Conservation (phyloP, 2,797 vertebrate species). For the Helostoma temminkii region DNA sequence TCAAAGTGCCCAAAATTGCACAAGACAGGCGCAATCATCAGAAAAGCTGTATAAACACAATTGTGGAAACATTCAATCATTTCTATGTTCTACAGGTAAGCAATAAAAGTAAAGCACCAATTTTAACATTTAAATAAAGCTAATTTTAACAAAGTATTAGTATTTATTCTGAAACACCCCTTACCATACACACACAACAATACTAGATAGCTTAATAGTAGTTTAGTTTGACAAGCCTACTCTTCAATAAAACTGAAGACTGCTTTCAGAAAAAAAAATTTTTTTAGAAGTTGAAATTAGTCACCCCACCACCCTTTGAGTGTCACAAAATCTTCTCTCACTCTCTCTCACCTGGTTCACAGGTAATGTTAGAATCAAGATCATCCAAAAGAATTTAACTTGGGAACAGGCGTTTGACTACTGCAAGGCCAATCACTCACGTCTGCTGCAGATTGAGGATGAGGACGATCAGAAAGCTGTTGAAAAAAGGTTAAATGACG, state of each 20-base stretch:
- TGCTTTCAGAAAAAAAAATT: no score
- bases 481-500: rapidly evolving
- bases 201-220: not conserved
- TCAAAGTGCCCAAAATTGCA: not conserved
- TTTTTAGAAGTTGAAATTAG: no score
- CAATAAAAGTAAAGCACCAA: not conserved
- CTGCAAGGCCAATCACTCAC: rapidly evolving
- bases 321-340: not conserved
- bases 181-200: not conserved
- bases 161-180: not conserved
- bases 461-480: not conserved
- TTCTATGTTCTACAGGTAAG: conserved; percentile 55
- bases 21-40: no score
- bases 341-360: conserved; percentile 13
- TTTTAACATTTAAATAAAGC: not conserved
- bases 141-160: not conserved
- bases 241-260: no score
- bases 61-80: rapidly evolving
- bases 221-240: no score
- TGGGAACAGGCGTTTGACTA: conserved; percentile 65
- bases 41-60: no score
- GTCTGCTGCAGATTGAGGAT: conserved; percentile 58
- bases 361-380: conserved; percentile 53
- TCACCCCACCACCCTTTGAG: no score
- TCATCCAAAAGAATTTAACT: rapidly evolving